Conservation (phyloP, 2,888 invertebrate species). For the Cheilosia vulpina region DNA sequence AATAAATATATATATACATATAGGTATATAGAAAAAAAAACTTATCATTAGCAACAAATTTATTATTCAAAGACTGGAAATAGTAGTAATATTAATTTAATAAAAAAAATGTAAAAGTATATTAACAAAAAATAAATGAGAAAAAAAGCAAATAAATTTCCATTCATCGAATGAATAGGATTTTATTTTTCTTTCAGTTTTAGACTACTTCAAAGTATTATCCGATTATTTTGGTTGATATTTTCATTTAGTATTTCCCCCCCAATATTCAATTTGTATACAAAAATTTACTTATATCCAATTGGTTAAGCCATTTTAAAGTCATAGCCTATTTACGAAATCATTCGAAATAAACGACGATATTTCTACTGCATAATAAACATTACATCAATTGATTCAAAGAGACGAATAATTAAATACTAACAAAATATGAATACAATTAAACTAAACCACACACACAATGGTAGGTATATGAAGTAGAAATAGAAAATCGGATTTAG, state of each 20-base stretch:
- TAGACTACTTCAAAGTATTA: constrained; percentile 44
- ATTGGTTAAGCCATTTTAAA: constrained; percentile 53
- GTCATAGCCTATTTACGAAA: constrained; percentile 49
- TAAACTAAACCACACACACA: constrained; percentile 51
- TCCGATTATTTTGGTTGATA: constrained; percentile 22
- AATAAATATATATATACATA: constrained; percentile 44
- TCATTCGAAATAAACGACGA: constrained; percentile 51
- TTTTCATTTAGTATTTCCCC: background rate
- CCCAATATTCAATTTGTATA: constrained; percentile 18
- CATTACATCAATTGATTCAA: constrained; percentile 48
- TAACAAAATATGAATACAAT: constrained; percentile 52
- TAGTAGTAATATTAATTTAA: constrained; percentile 74
- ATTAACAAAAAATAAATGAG: constrained; percentile 59
- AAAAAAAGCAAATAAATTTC: constrained; percentile 40
- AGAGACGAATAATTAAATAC: constrained; percentile 42
- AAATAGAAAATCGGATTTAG: constrained; percentile 63
- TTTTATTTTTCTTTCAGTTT: constrained; percentile 26
- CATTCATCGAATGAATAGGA: constrained; percentile 55
- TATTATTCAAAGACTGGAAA: constrained; percentile 76
- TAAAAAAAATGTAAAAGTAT: constrained; percentile 56
- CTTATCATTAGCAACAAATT: constrained; percentile 76
- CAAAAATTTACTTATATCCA: constrained; percentile 6
- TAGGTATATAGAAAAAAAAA: constrained; percentile 54
- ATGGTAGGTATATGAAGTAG: constrained; percentile 53
- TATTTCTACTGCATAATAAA: constrained; percentile 58